Base-by-base conservation (phyloP, 1,140 invertebrate genomes). In the Sinonovacula constricta region DNA sequence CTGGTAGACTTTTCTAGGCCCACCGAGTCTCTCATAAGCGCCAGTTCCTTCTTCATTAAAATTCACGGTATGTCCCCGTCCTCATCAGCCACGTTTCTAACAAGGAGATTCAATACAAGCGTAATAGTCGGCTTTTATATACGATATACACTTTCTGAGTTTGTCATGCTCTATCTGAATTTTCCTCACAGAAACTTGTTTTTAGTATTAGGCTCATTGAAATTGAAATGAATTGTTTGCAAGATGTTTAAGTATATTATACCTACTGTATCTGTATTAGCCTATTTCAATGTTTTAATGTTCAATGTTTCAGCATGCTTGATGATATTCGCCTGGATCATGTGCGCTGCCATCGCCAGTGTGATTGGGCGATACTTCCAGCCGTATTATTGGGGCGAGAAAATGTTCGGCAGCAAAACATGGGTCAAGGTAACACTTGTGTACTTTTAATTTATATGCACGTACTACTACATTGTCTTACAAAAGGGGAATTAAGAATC, bases 351-450 rank as follows among this genome's bases (percentile, higher is more conserved):
- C 18, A 60, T 76, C 5, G 72, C 72, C 33, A 66, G 62, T 24
- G 72, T 76, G 1, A 76, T 76, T n/a, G 72, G 72, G 14, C 72
- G 72, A 4, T 76, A 76, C 53, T 76, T 76, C 34, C 72, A 76
- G 31, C 72, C 72, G 3, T 76, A 76, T 26, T 76, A 54, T 45
- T 76, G 72, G 72, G 72, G 72, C 3, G 72, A 76, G 62, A 76
- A 76, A 45, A 76, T 76, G 72, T 76, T 76, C 31, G 72, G 72
- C 0, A 67, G 72, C 33, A 76, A 76, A 39, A 36, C 51, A 5
- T 76, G 72, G 72, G 63, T 76, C 0, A 76, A 76, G 53, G 26
- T 30, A 60, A 5, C 24, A 49, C 18, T 10, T 49, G 39, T 10
- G 7, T n/a, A n/a, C n/a, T n/a, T n/a, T n/a, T n/a, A n/a, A n/a